These are phyloP conservation scores for Tolmerus cingulatus DNA, from an alignment of 2,888 invertebrate genomes.

Conservation along the genomic window DNA sequence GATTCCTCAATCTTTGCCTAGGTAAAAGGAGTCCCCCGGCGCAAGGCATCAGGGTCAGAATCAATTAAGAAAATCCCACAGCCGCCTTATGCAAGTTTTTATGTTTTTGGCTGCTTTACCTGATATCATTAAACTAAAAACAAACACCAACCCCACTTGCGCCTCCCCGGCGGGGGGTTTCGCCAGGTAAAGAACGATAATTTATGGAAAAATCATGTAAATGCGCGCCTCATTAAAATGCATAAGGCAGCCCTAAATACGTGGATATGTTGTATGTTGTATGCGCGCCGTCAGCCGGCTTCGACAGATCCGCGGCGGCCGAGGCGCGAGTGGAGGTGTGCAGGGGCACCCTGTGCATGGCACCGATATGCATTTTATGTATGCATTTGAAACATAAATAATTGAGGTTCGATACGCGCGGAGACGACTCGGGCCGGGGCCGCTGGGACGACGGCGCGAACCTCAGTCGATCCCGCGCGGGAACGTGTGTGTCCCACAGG, in stretches of 20 bases:
- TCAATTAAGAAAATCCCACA: slow-evolving; percentile 20
- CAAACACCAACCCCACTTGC: slow-evolving; percentile 34
- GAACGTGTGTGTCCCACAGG: neutral
- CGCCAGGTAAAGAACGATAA: slow-evolving; percentile 30
- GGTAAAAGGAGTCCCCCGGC: neutral
- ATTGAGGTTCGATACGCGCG: slow-evolving; percentile 35
- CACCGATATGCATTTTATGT: slow-evolving; percentile 34
- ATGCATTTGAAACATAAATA: slow-evolving; percentile 40
- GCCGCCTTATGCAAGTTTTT: slow-evolving; percentile 19
- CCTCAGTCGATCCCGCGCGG: neutral
- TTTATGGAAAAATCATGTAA: slow-evolving; percentile 42
- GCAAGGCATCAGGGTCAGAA: neutral
- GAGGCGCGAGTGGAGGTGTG: neutral
- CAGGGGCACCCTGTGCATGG: slow-evolving; percentile 7
- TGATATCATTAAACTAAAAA: slow-evolving; percentile 33
- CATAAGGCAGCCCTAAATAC: slow-evolving; percentile 40
- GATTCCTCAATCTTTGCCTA: neutral
- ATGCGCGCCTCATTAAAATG: slow-evolving; percentile 39
- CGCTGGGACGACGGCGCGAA: neutral
- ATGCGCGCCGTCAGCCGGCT: slow-evolving; percentile 33
- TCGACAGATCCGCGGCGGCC: neutral
- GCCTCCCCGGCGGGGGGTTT: slow-evolving; percentile 14
- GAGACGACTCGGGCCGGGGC: neutral
- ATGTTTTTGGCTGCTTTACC: slow-evolving; percentile 26
- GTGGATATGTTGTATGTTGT: slow-evolving; percentile 35